These are phyloP conservation scores for Notoglanidium macrostoma DNA, from an alignment of 2,797 vertebrate species.

Conservation along the genomic window DNA sequence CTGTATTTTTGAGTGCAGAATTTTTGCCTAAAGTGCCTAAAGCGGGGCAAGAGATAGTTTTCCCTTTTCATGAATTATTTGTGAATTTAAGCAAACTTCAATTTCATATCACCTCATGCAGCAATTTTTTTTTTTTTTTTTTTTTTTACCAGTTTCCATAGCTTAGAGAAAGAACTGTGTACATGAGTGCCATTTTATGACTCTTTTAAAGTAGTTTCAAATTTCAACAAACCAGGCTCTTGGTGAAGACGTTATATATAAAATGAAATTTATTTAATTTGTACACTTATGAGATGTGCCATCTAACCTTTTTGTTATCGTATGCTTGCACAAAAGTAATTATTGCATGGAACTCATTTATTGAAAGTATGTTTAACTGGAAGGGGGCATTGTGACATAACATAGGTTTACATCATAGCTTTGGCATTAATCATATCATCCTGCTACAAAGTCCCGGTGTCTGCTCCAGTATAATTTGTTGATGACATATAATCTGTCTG, in stretches of 20 bases:
- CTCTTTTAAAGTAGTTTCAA: neutral
- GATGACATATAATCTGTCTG: conserved; percentile 38
- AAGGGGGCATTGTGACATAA: neutral
- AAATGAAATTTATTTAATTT: neutral
- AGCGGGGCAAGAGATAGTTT: neutral
- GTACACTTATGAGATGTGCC: neutral
- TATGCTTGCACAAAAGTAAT: neutral
- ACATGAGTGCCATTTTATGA: conserved; percentile 3
- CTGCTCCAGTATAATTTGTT: conserved; percentile 10
- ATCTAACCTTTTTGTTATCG: neutral
- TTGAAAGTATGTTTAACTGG: neutral
- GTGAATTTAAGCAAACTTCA: neutral
- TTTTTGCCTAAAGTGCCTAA: neutral
- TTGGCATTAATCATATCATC: conserved; percentile 21
- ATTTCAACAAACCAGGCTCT: neutral
- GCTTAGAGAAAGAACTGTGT: neutral
- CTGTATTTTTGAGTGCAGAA: conserved; percentile 9
- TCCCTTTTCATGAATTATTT: neutral
- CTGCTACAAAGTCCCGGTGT: neutral
- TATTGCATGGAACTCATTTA: neutral
- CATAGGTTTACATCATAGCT: neutral
- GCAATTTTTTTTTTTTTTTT: neutral
- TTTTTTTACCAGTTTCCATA: neutral
- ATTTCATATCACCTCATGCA: neutral
- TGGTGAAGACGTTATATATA: neutral